Percentiles rank a stretch among this genome's conserved stretches.
These are phyloP conservation scores for Agrochola macilenta DNA, from an alignment of 2,888 invertebrate species.

Conservation along the genomic window DNA sequence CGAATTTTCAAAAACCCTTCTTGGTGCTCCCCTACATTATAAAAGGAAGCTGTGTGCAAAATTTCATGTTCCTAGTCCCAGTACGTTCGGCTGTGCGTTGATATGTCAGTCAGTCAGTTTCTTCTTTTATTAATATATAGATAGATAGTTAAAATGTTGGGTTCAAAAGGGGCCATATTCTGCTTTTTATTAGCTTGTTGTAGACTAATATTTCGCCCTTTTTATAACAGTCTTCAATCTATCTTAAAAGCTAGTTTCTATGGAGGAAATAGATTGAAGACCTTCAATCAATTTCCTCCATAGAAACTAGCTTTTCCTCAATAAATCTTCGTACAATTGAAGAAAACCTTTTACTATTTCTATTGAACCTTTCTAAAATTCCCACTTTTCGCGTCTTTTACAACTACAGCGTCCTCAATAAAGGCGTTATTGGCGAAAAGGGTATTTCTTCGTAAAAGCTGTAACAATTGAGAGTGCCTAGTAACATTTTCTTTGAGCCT, in stretches of 20 bases:
- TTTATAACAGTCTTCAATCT: too few species aligned
- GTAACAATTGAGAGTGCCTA: slow-evolving; percentile 44
- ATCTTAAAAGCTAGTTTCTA: too few species aligned
- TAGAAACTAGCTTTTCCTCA: neutral
- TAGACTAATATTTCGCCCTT: neutral
- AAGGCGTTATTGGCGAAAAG: slow-evolving; percentile 51
- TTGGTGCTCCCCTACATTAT: too few species aligned
- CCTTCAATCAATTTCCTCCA: neutral
- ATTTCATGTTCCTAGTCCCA: too few species aligned
- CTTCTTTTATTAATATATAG: too few species aligned
- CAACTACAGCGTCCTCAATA: slow-evolving; percentile 30
- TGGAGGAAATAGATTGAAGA: too few species aligned
- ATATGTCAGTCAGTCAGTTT: too few species aligned
- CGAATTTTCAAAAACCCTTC: too few species aligned
- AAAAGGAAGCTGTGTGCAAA: too few species aligned
- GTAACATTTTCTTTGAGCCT: slow-evolving; percentile 45
- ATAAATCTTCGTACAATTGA: slow-evolving; percentile 18
- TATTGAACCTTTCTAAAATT: slow-evolving; percentile 20
- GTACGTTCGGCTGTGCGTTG: too few species aligned
- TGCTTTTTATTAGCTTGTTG: neutral
- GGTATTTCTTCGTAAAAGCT: slow-evolving; percentile 48
- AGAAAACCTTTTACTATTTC: slow-evolving; percentile 28
- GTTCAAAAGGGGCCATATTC: neutral
- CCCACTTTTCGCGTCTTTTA: slow-evolving; percentile 39
- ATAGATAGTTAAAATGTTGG: too few species aligned